Conservation (phyloP, 2,797 vertebrate genomes). For the Myotis pilosus region DNA sequence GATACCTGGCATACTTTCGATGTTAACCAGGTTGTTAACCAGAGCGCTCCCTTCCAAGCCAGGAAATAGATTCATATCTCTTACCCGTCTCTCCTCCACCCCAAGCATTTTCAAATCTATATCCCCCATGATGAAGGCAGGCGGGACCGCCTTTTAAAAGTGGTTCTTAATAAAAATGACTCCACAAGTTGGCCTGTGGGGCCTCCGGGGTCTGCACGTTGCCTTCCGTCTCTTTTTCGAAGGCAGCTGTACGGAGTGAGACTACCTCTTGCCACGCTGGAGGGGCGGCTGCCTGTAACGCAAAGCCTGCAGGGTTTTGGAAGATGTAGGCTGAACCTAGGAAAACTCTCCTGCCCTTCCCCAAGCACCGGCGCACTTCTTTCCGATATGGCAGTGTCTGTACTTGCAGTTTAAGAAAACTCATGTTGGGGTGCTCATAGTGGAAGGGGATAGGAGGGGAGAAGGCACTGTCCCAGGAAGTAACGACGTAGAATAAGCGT, state of each 20-base stretch:
- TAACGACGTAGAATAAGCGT: neutral
- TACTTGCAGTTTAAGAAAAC: neutral
- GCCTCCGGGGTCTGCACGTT: neutral
- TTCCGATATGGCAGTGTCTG: neutral
- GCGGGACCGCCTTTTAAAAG: neutral
- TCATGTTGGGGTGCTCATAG: neutral
- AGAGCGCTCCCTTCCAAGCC: slow-evolving; percentile 50
- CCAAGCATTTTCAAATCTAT: slow-evolving; percentile 15
- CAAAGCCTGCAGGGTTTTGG: neutral
- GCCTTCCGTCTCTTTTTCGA: neutral
- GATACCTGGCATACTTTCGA: slow-evolving; percentile 61
- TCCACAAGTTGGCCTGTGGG: neutral
- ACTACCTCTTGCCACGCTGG: neutral
- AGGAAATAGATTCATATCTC: slow-evolving; percentile 58
- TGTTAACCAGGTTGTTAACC: slow-evolving; percentile 45
- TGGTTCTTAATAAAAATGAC: slow-evolving; percentile 45
- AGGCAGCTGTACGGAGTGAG: neutral
- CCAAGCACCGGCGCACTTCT: neutral
- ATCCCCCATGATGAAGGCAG: neutral
- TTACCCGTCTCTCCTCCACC: rapidly evolving
- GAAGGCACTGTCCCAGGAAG: neutral
- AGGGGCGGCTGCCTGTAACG: neutral
- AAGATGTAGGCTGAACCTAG: neutral
- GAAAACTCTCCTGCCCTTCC: neutral
- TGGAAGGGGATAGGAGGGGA: neutral